A percentile compares a stretch with the other conserved stretches of the same genome.
Conservation (phyloP, 2,888 invertebrate genomes). For the Eupeodes luniger region DNA sequence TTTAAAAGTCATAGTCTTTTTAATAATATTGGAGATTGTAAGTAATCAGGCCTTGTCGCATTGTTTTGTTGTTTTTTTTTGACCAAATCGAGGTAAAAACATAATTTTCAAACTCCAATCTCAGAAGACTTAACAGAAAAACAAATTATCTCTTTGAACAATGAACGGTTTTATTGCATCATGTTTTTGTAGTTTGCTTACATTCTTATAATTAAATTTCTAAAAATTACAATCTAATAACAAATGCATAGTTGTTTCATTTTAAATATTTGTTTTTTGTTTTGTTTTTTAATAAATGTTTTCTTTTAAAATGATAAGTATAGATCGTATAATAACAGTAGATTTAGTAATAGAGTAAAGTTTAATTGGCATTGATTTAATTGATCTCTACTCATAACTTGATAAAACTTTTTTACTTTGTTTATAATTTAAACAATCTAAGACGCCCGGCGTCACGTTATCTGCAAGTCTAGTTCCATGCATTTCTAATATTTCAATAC, state of each 20-base stretch:
- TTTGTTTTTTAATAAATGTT: not conserved
- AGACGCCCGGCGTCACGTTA: conserved; percentile 33
- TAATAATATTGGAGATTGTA: no score
- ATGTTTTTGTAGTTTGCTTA: conserved; percentile 63
- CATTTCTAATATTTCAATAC: conserved; percentile 5
- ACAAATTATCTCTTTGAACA: conserved; percentile 54
- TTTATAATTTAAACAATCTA: conserved; percentile 36
- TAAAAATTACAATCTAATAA: conserved; percentile 74
- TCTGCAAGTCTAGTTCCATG: conserved; percentile 29
- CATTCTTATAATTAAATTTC: conserved; percentile 61
- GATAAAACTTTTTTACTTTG: conserved; percentile 25
- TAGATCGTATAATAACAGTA: conserved; percentile 59
- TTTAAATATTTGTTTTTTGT: conserved; percentile 16
- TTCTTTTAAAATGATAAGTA: conserved; percentile 66
- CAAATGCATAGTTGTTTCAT: conserved; percentile 61
- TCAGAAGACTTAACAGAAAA: not conserved
- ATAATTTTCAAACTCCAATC: not conserved
- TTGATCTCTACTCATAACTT: conserved; percentile 50
- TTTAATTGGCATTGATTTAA: conserved; percentile 55
- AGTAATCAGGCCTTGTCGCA: no score
- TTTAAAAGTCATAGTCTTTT: no score
- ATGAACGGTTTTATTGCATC: conserved; percentile 71
- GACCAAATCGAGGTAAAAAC: not conserved
- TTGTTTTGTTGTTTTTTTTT: no score
- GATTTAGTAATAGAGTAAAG: conserved; percentile 44